phyloP scores from a whole-genome alignment of 2,113 vertebrate genomes.

The Stictonetta naevosa region DNA sequence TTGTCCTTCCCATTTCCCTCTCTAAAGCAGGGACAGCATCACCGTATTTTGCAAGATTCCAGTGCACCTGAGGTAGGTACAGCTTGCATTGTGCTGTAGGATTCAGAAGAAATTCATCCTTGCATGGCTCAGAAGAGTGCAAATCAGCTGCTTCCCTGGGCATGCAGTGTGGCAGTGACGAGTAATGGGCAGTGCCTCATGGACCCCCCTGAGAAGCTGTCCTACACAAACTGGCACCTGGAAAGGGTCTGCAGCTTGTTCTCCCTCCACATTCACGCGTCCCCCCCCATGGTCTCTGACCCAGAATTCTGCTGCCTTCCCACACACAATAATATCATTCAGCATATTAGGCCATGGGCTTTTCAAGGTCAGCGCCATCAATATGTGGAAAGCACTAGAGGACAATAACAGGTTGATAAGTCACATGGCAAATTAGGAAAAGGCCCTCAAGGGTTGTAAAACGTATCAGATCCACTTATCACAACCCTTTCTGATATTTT shows the following conservation, averaged over 20 bases:
- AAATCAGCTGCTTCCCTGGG: neutral
- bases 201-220: neutral
- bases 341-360: constrained; percentile 10
- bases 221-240: neutral
- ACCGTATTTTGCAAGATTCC: neutral
- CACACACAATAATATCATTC: constrained; percentile 25
- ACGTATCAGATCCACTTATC: constrained; percentile 41
- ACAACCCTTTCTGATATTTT: constrained; percentile 16
- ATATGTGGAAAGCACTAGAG: constrained; percentile 43
- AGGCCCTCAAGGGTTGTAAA: constrained; percentile 52
- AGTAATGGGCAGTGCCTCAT: neutral
- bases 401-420: constrained; percentile 63
- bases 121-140: neutral
- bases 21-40: neutral
- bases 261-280: neutral
- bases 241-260: neutral
- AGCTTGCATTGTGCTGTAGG: neutral
- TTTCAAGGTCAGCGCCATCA: constrained; percentile 55
- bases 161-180: neutral
- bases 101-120: fast-evolving
- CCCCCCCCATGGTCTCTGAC: neutral
- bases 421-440: constrained; percentile 60
- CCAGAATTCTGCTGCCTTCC: constrained; percentile 32
- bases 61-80: neutral
- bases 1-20: neutral